A percentile compares a stretch with the other conserved stretches of the same genome.
Evolutionary conservation across 2,888 invertebrate genomes (phyloP).

Genomic region (Dascillus cervinus): DNA sequence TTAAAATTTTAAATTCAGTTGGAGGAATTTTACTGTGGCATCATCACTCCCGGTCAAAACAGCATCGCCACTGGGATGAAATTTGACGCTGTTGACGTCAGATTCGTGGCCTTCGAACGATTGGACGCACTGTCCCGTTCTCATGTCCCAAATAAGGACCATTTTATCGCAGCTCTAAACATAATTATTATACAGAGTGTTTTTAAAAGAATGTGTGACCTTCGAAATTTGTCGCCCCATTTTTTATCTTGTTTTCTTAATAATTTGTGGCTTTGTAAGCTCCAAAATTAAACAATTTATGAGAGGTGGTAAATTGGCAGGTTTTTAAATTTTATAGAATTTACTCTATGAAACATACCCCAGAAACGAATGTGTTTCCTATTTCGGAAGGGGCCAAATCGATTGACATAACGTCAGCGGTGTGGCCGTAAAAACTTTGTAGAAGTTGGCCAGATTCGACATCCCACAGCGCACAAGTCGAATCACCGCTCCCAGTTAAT

Average conservation of each 20-base stretch:
- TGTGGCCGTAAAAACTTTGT: constrained; percentile 95
- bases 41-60: constrained; percentile 99
- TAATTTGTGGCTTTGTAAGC: too few species aligned
- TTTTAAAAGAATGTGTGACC: constrained; percentile 3
- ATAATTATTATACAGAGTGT: constrained; percentile 6
- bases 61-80: constrained; percentile 98
- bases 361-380: constrained; percentile 97
- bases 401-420: constrained; percentile 95
- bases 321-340: neutral
- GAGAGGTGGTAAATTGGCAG: neutral
- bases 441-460: constrained; percentile 95
- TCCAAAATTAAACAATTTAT: neutral
- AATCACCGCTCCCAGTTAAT: constrained; percentile 88
- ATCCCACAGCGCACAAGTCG: constrained; percentile 97
- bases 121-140: constrained; percentile 95
- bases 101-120: constrained; percentile 98
- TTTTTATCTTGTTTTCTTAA: too few species aligned
- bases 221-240: too few species aligned
- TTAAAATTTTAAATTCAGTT: constrained; percentile 4
- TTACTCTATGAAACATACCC: constrained; percentile 49
- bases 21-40: constrained; percentile 63
- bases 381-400: constrained; percentile 96
- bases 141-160: constrained; percentile 98
- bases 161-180: constrained; percentile 88
- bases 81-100: constrained; percentile 95